These are phyloP conservation scores for Malthinus flaveolus DNA, from an alignment of 2,888 invertebrate genomes.

Conservation along the genomic window DNA sequence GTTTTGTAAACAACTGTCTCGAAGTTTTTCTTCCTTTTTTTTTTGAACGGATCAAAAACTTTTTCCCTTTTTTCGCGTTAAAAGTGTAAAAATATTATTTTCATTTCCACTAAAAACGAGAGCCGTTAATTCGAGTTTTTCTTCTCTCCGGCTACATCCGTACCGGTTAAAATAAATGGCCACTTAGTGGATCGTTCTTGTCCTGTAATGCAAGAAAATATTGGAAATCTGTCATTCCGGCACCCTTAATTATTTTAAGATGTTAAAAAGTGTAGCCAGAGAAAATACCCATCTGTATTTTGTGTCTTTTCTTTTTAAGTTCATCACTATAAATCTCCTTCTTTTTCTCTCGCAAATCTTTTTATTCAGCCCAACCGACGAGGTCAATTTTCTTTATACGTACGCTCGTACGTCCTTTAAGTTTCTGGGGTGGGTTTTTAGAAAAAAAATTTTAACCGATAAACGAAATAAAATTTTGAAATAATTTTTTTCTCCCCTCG, in stretches of 20 bases:
- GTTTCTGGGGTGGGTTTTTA: no score
- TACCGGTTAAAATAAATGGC: conserved; percentile 20
- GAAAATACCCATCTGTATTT: conserved; percentile 15
- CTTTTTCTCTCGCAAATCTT: conserved; percentile 7
- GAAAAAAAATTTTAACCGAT: no score
- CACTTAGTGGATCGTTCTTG: conserved; percentile 23
- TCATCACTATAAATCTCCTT: conserved; percentile 20
- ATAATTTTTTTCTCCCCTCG: no score
- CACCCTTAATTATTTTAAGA: conserved; percentile 22
- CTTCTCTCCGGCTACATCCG: conserved; percentile 16
- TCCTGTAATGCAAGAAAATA: conserved; percentile 21
- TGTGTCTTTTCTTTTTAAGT: conserved; percentile 15
- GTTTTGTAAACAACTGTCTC: neutral
- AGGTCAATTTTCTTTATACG: conserved; percentile 8
- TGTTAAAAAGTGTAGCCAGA: conserved; percentile 15
- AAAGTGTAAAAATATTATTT: conserved; percentile 23
- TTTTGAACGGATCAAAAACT: neutral
- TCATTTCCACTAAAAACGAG: conserved; percentile 18
- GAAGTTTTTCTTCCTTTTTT: no score
- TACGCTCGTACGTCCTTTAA: neutral
- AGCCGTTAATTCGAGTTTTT: conserved; percentile 25
- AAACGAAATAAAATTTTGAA: no score
- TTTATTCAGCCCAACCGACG: neutral
- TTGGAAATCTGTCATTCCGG: conserved; percentile 23
- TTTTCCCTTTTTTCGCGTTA: neutral